Evolutionary conservation across 1,140 invertebrate species (phyloP), one percentile per base, ranked within the genome.

Genomic region (Saccostrea cuccullata): DNA sequence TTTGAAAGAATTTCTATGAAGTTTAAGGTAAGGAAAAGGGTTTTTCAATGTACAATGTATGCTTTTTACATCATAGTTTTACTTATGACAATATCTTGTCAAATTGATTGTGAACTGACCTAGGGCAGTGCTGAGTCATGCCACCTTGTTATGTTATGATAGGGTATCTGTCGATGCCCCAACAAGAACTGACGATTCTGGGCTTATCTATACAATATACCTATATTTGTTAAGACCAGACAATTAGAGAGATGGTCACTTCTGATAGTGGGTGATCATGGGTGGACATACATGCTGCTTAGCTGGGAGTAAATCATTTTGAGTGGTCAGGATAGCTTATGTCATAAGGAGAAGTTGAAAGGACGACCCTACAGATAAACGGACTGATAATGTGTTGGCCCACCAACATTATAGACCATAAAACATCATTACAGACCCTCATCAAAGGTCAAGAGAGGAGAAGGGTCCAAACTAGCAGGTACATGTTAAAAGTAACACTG

Each of bases 321-420:
- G 70, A 77, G 26, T 15, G 13, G 12, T 13, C 23, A 30, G 70
- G 23, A 23, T 23, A 23, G 67, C 36, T 77, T 77, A 77, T 77
- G 26, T 77, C 70, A 77, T 36, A 30, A 77, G 70, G 70, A 77
- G 26, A 77, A 26, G 70, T 77, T 30, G 26, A 36, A 77, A 77
- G 30, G 70, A 26, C 30, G 70, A 30, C 26, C 26, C 70, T 36
- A 77, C 26, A 30, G 70, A 77, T 30, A 73, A n/a, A n/a, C 8
- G 23, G 30, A 30, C 23, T 11, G 67, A 73, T 77, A 30, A 13
- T 30, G 70, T 30, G 26, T 26, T 77, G 26, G 26, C 70, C 60
- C 70, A 77, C 70, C 58, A 64, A 17, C 58, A 64, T 64, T 64
- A 77, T 17, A 77, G 26, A 36, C 70, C 70, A 77, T 77, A 77